Conservation (phyloP, 37 sponge, comb jelly and placozoan species). For the Beroe ovata region DNA sequence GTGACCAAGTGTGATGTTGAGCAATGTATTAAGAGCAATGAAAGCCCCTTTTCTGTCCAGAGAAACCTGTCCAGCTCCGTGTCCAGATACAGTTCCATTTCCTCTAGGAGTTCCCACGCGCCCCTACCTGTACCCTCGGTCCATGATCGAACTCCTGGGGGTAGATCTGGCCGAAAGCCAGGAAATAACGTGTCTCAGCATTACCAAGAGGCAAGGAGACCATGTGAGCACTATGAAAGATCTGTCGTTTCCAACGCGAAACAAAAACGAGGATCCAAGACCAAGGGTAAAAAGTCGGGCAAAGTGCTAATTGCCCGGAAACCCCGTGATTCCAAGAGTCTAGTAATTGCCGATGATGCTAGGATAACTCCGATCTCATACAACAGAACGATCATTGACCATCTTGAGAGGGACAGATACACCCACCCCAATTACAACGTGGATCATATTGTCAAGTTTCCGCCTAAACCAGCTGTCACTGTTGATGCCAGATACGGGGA, state of each 20-base stretch:
- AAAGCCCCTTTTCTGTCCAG: neutral
- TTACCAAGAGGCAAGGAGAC: conserved; percentile 10
- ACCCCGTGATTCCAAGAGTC: no score
- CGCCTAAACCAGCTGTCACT: neutral
- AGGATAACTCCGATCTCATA: neutral
- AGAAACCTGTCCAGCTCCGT: neutral
- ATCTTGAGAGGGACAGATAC: conserved; percentile 23
- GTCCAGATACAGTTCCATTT: neutral
- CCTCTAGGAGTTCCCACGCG: neutral
- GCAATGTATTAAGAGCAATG: neutral
- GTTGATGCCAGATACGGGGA: conserved; percentile 22
- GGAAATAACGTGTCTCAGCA: neutral
- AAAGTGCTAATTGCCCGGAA: neutral
- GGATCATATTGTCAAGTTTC: neutral
- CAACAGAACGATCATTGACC: conserved; percentile 28
- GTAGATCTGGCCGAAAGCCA: neutral
- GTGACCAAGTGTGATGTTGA: neutral
- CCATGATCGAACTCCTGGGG: neutral
- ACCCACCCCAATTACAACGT: conserved; percentile 46
- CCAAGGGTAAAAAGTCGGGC: neutral
- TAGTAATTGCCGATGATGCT: neutral
- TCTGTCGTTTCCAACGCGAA: neutral
- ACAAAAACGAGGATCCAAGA: neutral
- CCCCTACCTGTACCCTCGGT: neutral
- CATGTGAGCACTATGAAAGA: neutral